Base-by-base conservation (phyloP, 2,113 vertebrate species). In the Lophotis ruficrista region DNA sequence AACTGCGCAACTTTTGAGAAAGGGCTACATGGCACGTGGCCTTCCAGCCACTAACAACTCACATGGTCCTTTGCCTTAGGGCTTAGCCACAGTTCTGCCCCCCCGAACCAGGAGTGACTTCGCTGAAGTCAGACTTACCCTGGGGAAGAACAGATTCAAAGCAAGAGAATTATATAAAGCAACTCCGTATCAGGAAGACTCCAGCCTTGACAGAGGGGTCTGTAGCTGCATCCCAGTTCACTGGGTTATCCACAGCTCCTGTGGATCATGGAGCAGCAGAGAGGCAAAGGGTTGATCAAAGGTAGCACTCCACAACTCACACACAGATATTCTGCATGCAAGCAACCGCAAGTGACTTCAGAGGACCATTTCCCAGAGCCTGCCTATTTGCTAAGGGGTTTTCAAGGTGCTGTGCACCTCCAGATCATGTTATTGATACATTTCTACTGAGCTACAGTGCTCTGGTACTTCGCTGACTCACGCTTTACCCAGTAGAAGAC, bases 341-440 rank as follows among this genome's bases (percentile, higher is more conserved):
- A 24, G 38, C 10, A 57, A 33, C 47, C 23, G 37, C 61, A 50
- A 48, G 7, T 20, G 48, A 12, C 48, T 76, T 56, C 35, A 31
- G 57, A 38, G 86, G 76, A 12, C 37, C 72, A 8, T 51, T 51
- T 76, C 87, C 72, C 62, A 31, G 20, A 1, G 53, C 50, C 21
- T 54, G 38, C 9, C 33, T 64, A 33, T 72, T 16, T 21, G 68
- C 54, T 24, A 21, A 83, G 24, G 41, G 50, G 22, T 66, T 87
- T 70, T 70, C 82, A 85, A 90, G 88, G 75, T n/a, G 51, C 75
- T 37, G 24, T 10, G 73, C 56, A 9, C 43, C 86, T 92, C 71
- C 79, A 38, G 38, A 71, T 66, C 3, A 0, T 1, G 5, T 66
- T 86, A 8, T 11, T 0, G 4, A 38, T 45, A 77, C 38, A 11